Base-by-base conservation (phyloP, 2,113 vertebrate genomes). In the Scartelaos histophorus region DNA sequence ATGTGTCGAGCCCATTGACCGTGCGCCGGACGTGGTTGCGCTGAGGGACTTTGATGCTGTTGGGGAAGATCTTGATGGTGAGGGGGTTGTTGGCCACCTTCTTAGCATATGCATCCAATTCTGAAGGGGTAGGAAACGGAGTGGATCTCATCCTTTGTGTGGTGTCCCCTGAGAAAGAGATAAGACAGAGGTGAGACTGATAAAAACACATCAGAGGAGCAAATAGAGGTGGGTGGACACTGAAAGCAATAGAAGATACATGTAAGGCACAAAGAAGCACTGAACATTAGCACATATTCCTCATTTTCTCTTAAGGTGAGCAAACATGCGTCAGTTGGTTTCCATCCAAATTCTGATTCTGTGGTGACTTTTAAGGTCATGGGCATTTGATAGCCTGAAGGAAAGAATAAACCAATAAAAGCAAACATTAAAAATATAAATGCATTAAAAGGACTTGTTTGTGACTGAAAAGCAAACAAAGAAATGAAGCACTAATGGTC, bases 41-140 rank as follows among this genome's bases (percentile, higher is more conserved):
- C 93, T 99, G 98, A 82, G 98, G 98, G 90, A 99, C 98, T 92
- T 99, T 99, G 92, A 99, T 94, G 80, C 97, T 99, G 94, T 98
- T 99, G 85, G 98, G 97, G 70, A 99, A 99, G 89, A 99, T 99
- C 93, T 99, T 99, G 92, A 99, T 98, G 86, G 97, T 98, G 93
- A 99, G 95, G 76, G 98, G 98, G 86, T 95, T 96, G 95, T 98
- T 97, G 95, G 97, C 97, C 88, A 99, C 96, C 93, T 98, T 99
- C 95, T 99, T 98, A 99, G 98, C 98, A 97, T 96, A 99, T 76
- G 98, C 97, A 91, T 99, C 98, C 95, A 99, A 96, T 96, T 99
- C 98, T 92, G 98, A 97, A 95, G 98, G 97, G 94, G 97, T 98
- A 92, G 98, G 98, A 94, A 96, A 98, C 92, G 97, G 97, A 96